phyloP scores from a whole-genome alignment of 2,113 vertebrate genomes.

The Dipodomys merriami region DNA sequence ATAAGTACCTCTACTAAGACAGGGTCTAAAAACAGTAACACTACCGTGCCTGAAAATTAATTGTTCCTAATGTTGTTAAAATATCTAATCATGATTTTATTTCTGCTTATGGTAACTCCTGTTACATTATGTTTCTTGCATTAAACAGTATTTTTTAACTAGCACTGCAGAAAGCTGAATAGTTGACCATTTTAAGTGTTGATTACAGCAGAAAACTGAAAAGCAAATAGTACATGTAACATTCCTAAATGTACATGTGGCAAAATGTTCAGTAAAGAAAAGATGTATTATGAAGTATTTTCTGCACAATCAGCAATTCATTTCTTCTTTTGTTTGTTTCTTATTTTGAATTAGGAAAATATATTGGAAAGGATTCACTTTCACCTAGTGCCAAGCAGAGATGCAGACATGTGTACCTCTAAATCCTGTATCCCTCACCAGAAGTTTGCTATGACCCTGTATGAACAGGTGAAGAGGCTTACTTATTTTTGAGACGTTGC shows the following conservation, averaged over 20 bases:
- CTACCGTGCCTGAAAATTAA: neutral
- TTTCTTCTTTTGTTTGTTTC: neutral
- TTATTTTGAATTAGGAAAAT: constrained; percentile 90
- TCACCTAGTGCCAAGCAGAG: constrained; percentile 94
- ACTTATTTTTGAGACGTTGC: neutral
- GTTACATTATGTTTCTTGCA: neutral
- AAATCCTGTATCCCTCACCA: constrained; percentile 98
- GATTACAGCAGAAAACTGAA: neutral
- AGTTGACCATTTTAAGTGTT: neutral
- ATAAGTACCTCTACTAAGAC: neutral
- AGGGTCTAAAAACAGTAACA: neutral
- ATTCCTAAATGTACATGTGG: neutral
- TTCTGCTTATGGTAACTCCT: neutral
- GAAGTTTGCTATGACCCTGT: constrained; percentile 98
- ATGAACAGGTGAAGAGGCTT: constrained; percentile 93
- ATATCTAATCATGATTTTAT: neutral
- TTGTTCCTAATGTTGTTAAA: neutral
- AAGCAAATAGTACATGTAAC: neutral
- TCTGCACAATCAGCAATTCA: neutral
- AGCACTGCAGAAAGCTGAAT: neutral
- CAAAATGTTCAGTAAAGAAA: neutral
- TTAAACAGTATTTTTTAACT: neutral
- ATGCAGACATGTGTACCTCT: constrained; percentile 95
- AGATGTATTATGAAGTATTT: neutral
- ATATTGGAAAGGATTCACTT: constrained; percentile 96